phyloP scores from a whole-genome alignment of 2,797 vertebrate species.

The Melanotaenia nigrans region DNA sequence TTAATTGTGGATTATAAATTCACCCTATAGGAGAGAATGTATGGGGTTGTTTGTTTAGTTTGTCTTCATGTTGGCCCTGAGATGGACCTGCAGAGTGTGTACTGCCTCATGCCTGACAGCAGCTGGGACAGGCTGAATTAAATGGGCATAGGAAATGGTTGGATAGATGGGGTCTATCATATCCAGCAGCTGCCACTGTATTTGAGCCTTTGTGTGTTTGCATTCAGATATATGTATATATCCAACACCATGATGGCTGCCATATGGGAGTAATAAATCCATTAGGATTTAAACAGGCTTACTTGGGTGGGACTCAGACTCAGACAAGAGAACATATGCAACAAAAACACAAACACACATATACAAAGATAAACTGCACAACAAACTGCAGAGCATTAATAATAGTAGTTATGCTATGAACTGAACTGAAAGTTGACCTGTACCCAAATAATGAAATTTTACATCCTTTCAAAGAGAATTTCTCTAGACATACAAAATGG shows the following conservation, averaged over 20 bases:
- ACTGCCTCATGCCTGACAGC: too few species aligned
- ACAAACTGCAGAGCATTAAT: slow-evolving; percentile 24
- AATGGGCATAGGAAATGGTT: slow-evolving; percentile 3
- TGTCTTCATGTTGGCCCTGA: too few species aligned
- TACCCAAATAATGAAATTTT: slow-evolving; percentile 1
- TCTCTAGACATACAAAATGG: slow-evolving; percentile 6
- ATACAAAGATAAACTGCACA: slow-evolving; percentile 6
- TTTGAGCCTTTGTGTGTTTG: slow-evolving; percentile 17
- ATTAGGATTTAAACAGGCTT: slow-evolving; percentile 68
- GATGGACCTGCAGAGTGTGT: too few species aligned
- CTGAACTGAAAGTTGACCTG: slow-evolving; percentile 15
- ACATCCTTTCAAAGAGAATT: not conserved
- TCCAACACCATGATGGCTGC: slow-evolving; percentile 59
- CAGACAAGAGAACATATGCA: slow-evolving; percentile 13
- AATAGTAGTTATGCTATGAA: slow-evolving; percentile 16
- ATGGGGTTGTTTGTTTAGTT: too few species aligned
- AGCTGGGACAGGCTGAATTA: too few species aligned
- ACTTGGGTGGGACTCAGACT: slow-evolving; percentile 43
- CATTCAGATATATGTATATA: not conserved
- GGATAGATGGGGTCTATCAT: slow-evolving; percentile 15
- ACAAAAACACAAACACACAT: slow-evolving; percentile 29
- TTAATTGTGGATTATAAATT: too few species aligned
- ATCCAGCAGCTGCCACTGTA: slow-evolving; percentile 41
- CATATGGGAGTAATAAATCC: slow-evolving; percentile 77
- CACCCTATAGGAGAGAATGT: too few species aligned